Evolutionary conservation across 2,797 vertebrate genomes (phyloP).

Genomic region (Sebastolobus alascanus): DNA sequence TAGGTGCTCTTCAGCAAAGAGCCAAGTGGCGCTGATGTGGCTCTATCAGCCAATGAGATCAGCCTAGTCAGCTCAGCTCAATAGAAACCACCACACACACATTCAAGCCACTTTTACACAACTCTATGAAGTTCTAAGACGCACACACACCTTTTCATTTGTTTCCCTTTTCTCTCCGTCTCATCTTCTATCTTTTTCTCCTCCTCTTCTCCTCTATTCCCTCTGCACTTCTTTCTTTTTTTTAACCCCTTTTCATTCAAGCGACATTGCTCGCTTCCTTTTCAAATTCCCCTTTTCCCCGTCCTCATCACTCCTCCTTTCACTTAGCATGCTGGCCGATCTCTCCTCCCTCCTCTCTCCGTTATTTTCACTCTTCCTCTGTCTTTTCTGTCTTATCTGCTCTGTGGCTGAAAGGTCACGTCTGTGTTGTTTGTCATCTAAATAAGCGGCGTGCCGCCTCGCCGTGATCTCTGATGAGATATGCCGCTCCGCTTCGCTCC

Average conservation of each 20-base stretch:
- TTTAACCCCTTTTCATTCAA: slow-evolving; percentile 35
- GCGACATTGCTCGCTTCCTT: slow-evolving; percentile 43
- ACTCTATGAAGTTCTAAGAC: slow-evolving; percentile 10
- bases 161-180: neutral
- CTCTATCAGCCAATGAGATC: slow-evolving; percentile 72
- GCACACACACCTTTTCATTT: slow-evolving; percentile 11
- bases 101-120: neutral
- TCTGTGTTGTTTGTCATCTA: slow-evolving; percentile 87
- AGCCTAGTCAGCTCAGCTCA: slow-evolving; percentile 71
- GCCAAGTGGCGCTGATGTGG: slow-evolving; percentile 59
- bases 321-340: slow-evolving; percentile 42
- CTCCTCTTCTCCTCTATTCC: slow-evolving; percentile 13
- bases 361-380: slow-evolving; percentile 44
- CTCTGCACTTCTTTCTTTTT: neutral
- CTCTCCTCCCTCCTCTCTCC: slow-evolving; percentile 21
- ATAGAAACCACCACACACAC: slow-evolving; percentile 41
- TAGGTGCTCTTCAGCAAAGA: slow-evolving; percentile 63
- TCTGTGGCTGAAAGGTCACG: slow-evolving; percentile 85
- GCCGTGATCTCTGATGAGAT: slow-evolving; percentile 82
- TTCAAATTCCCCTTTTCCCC: slow-evolving; percentile 58
- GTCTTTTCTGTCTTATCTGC: slow-evolving; percentile 79
- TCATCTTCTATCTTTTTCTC: slow-evolving; percentile 1
- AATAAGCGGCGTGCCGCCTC: slow-evolving; percentile 79
- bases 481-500: slow-evolving; percentile 46
- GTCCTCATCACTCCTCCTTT: slow-evolving; percentile 50